Evolutionary conservation across 2,113 vertebrate species (phyloP).

Genomic region (Euleptes europaea): DNA sequence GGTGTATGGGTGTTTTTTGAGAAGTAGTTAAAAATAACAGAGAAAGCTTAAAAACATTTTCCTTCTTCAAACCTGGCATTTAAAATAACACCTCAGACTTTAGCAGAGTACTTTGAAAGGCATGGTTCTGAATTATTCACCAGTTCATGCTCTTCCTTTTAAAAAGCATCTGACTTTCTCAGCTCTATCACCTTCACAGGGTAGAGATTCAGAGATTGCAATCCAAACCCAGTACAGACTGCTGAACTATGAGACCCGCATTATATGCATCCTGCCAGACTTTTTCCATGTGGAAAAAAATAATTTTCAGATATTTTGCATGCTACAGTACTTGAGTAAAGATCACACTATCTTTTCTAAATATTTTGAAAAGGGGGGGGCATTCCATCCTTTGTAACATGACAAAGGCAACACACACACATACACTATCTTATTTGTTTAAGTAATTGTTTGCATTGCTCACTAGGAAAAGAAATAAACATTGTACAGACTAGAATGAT

Average conservation of each 20-base stretch:
- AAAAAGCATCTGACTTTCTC: background rate
- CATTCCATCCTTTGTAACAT: background rate
- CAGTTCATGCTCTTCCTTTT: background rate
- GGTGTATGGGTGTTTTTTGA: background rate
- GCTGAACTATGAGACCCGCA: constrained; percentile 14
- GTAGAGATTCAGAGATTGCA: constrained; percentile 9
- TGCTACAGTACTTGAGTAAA: background rate
- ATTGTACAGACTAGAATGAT: background rate
- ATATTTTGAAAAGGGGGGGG: no score
- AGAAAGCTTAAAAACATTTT: background rate
- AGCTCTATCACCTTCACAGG: background rate
- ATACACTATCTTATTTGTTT: background rate
- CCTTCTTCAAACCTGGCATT: background rate
- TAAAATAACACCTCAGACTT: background rate
- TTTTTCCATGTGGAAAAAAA: constrained; percentile 17
- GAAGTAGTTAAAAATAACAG: background rate
- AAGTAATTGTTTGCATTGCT: background rate
- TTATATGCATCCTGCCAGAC: background rate
- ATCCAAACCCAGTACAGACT: background rate
- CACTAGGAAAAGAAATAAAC: background rate
- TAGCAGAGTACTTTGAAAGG: background rate
- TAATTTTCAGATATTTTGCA: background rate
- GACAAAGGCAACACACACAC: background rate
- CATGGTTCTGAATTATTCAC: constrained; percentile 21
- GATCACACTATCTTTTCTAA: background rate